Evolutionary conservation across 2,797 vertebrate species (phyloP), one percentile per base, ranked within the genome.

Genomic region (Microctenopoma stevenorrisi): DNA sequence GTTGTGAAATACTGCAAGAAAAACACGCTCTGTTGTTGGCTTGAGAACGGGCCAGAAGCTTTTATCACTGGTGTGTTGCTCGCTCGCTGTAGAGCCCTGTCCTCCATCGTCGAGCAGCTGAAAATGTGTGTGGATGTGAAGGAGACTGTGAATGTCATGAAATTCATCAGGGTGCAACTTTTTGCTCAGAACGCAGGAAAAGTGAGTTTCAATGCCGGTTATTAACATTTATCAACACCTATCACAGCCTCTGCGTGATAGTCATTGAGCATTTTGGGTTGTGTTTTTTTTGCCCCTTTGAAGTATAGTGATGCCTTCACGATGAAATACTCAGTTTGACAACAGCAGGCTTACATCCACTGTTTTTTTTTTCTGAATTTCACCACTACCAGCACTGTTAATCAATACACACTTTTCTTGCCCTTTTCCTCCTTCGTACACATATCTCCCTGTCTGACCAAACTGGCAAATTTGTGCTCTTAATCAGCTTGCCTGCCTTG

Each of bases 401-500:
- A 89, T 86, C 86, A 88, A 87, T 82, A 80, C 77, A 53, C 68
- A 83, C 70, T 79, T 86, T 81, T 74, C 74, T 74, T 83, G 68
- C 66, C 84, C 80, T 87, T 85, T 85, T 77, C 78, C 78, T 83
- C 60, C 69, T 64, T 47, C 35, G 51, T 79, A 73, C 86, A 81
- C 83, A 47, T 35, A 83, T 78, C 81, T 82, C 61, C 42, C 85
- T 56, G 74, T 86, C 86, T 55, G 78, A 81, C 85, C 76, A 82
- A 87, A 80, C 85, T 66, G 85, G 75, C 33, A 68, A 87, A 86
- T 88, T 81, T 88, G 86, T 86, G 87, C 86, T 89, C 89, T 89
- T 90, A 87, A 90, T 91, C 89, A 90, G 84, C 86, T 88, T 85
- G 77, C 88, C 85, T 74, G 82, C 72, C 83, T 86, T 71, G 88